Evolutionary conservation across 2,797 vertebrate species (phyloP).

Genomic region (Neopelma chrysocephalum): DNA sequence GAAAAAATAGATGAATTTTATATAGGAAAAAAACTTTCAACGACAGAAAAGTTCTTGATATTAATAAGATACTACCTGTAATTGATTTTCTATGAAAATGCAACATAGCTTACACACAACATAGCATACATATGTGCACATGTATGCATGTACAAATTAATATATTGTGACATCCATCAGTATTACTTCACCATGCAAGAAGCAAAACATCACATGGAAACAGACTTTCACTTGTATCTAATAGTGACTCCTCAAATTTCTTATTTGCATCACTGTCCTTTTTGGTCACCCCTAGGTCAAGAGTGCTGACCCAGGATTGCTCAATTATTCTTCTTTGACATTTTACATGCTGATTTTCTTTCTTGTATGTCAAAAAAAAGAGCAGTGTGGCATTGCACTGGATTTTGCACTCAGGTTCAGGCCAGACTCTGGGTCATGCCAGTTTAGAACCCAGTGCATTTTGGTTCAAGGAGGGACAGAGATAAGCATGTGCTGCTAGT

Average conservation of each 20-base stretch:
- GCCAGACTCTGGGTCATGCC: rapidly evolving
- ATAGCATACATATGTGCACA: rapidly evolving
- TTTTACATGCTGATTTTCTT: background rate
- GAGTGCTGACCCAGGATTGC: background rate
- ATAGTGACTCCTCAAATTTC: background rate
- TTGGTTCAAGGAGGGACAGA: background rate
- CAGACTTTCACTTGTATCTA: background rate
- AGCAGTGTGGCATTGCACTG: background rate
- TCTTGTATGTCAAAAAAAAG: background rate
- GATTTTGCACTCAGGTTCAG: background rate
- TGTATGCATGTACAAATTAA: background rate
- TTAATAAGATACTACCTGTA: background rate
- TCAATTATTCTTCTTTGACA: background rate
- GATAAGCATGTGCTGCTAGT: background rate
- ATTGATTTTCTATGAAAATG: background rate
- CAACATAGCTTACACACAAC: background rate
- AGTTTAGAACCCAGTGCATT: background rate
- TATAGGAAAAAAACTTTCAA: background rate
- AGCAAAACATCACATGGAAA: background rate
- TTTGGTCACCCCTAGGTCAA: background rate
- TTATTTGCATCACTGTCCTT: background rate
- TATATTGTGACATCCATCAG: background rate
- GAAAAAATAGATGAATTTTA: background rate
- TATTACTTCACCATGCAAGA: background rate
- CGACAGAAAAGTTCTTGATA: background rate